Percentiles rank a stretch among this genome's conserved stretches.
Conservation (phyloP, 2,113 vertebrate species). For the Mola mola region DNA sequence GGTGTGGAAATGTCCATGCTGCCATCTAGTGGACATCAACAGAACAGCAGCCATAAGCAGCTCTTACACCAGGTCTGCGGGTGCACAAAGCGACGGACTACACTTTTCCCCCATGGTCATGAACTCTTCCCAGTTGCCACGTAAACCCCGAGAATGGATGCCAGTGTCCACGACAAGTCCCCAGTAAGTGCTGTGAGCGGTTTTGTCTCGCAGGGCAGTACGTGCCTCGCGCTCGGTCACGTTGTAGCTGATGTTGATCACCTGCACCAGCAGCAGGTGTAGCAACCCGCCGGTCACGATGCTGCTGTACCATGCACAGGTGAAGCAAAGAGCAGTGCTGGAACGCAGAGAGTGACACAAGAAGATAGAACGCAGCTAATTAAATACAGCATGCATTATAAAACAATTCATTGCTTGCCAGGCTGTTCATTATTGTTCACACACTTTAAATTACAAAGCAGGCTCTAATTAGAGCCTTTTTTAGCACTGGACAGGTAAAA, state of each 20-base stretch:
- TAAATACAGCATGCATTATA: background rate
- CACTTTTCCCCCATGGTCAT: constrained; percentile 80
- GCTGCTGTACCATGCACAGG: constrained; percentile 95
- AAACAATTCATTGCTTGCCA: too few relatives aligned
- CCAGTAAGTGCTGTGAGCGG: constrained; percentile 82
- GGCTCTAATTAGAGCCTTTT: too few relatives aligned
- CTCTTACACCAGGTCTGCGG: constrained; percentile 85
- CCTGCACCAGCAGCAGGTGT: constrained; percentile 91
- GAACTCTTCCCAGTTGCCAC: constrained; percentile 92
- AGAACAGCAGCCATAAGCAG: constrained; percentile 9
- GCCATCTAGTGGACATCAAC: constrained; percentile 61
- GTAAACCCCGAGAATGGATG: constrained; percentile 86
- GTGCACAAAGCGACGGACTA: constrained; percentile 46
- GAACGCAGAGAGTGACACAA: constrained; percentile 33
- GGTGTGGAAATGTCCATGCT: constrained; percentile 32
- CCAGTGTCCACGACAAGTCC: constrained; percentile 92
- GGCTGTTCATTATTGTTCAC: too few relatives aligned
- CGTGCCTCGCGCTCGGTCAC: constrained; percentile 94
- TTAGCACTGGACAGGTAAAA: too few relatives aligned
- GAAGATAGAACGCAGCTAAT: background rate
- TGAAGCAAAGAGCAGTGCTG: constrained; percentile 93
- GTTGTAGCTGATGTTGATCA: constrained; percentile 95
- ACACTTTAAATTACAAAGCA: too few relatives aligned
- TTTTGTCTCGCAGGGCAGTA: constrained; percentile 87
- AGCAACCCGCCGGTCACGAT: constrained; percentile 91